phyloP scores from a whole-genome alignment of 2,113 vertebrate genomes.

The Haemorhous mexicanus region DNA sequence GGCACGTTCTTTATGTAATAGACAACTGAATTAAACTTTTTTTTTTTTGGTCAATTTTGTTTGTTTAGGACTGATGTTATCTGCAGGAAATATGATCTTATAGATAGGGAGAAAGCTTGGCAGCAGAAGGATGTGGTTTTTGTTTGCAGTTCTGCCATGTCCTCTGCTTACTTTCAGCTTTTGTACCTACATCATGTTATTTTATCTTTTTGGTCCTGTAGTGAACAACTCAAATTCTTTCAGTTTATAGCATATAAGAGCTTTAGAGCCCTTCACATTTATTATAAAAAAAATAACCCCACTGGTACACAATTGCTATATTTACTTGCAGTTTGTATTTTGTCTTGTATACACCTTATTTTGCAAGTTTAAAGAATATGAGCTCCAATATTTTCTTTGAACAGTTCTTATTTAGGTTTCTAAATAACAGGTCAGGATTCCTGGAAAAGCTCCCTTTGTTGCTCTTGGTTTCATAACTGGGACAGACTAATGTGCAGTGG shows the following conservation, averaged over 20 bases:
- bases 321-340: not conserved
- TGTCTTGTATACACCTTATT: not conserved
- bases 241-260: not conserved
- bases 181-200: not conserved
- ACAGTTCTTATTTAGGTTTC: not conserved
- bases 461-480: not conserved
- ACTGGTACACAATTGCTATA: not conserved
- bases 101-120: not conserved
- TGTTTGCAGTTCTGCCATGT: not conserved
- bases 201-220: not conserved
- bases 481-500: not conserved
- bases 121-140: not conserved
- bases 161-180: not conserved
- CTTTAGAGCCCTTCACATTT: not conserved
- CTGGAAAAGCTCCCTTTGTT: not conserved
- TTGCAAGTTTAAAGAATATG: not conserved
- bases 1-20: not conserved
- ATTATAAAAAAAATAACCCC: not conserved
- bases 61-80: not conserved
- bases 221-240: not conserved
- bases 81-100: fast-evolving
- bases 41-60: not conserved
- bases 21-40: not conserved
- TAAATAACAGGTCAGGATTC: conserved; percentile 21
- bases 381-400: not conserved